Evolutionary conservation across 2,797 vertebrate genomes (phyloP).

Genomic region (Molossus molossus): DNA sequence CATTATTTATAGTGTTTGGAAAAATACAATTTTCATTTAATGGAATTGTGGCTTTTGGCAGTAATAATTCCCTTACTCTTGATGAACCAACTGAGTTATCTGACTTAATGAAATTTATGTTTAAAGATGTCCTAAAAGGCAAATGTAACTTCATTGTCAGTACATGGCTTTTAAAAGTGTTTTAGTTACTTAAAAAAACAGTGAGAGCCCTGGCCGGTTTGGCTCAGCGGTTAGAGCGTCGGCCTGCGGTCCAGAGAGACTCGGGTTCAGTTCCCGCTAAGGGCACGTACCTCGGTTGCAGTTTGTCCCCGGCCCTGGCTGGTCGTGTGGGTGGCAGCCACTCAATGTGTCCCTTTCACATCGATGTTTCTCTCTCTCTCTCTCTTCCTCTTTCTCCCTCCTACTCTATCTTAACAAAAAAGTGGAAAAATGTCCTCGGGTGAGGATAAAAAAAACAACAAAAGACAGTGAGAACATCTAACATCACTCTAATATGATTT

Average conservation of each 20-base stretch:
- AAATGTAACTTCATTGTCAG: slow-evolving; percentile 64
- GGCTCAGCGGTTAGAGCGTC: no score
- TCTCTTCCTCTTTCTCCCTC: no score
- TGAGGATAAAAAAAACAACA: background rate
- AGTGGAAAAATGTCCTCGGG: no score
- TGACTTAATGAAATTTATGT: slow-evolving; percentile 66
- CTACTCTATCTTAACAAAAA: no score
- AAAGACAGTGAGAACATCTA: slow-evolving; percentile 61
- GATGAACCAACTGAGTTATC: slow-evolving; percentile 55
- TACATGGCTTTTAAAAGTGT: slow-evolving; percentile 56
- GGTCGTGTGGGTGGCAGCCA: no score
- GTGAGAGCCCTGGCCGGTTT: background rate
- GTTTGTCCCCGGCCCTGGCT: no score
- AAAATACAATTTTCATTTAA: slow-evolving; percentile 66
- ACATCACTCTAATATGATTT: slow-evolving; percentile 62
- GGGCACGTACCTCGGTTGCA: no score
- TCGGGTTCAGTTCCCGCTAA: no score
- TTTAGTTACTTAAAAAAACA: slow-evolving; percentile 67
- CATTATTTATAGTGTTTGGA: slow-evolving; percentile 60
- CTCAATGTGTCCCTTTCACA: no score
- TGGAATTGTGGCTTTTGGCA: slow-evolving; percentile 48
- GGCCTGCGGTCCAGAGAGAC: no score
- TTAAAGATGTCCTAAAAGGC: slow-evolving; percentile 76
- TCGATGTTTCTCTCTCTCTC: no score
- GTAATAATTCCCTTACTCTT: slow-evolving; percentile 69